Percentiles rank a stretch among this genome's conserved stretches.
These are phyloP conservation scores for Bungarus multicinctus DNA, from an alignment of 2,113 vertebrate genomes.

Conservation along the genomic window DNA sequence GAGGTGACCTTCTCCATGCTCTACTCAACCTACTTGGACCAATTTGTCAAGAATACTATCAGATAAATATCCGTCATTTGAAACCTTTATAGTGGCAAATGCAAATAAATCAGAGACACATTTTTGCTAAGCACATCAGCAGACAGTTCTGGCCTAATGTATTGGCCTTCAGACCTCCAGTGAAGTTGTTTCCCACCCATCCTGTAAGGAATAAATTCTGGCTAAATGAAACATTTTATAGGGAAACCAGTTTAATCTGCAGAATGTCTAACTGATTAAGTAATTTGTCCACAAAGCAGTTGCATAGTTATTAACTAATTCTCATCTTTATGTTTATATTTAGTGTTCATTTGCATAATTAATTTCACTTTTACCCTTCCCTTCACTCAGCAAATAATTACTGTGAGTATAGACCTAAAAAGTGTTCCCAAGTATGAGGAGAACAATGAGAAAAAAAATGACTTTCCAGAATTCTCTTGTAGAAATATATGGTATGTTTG, in stretches of 20 bases:
- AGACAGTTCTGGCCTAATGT: slow-evolving; percentile 63
- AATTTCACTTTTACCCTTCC: background rate
- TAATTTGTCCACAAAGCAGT: background rate
- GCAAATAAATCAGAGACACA: slow-evolving; percentile 75
- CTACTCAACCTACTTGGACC: slow-evolving; percentile 39
- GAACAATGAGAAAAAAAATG: background rate
- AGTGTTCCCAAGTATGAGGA: background rate
- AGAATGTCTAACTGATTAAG: background rate
- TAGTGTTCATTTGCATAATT: background rate
- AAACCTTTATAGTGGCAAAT: slow-evolving; percentile 70
- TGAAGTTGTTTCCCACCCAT: slow-evolving; percentile 53
- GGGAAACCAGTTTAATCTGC: slow-evolving; percentile 28
- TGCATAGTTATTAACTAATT: background rate
- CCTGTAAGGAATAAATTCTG: background rate
- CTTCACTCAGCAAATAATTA: background rate
- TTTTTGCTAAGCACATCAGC: slow-evolving; percentile 63
- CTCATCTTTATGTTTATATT: background rate
- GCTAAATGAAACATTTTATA: slow-evolving; percentile 26
- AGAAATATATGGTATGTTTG: background rate
- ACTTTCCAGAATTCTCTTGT: background rate
- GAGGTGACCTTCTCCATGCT: slow-evolving; percentile 47
- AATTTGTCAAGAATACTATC: slow-evolving; percentile 70
- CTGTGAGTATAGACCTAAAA: background rate
- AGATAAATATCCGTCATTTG: slow-evolving; percentile 71
- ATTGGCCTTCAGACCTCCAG: slow-evolving; percentile 66